Percentiles rank a stretch among this genome's conserved stretches.
Conservation (phyloP, 2,113 vertebrate species). For the Hippocampus abdominalis region DNA sequence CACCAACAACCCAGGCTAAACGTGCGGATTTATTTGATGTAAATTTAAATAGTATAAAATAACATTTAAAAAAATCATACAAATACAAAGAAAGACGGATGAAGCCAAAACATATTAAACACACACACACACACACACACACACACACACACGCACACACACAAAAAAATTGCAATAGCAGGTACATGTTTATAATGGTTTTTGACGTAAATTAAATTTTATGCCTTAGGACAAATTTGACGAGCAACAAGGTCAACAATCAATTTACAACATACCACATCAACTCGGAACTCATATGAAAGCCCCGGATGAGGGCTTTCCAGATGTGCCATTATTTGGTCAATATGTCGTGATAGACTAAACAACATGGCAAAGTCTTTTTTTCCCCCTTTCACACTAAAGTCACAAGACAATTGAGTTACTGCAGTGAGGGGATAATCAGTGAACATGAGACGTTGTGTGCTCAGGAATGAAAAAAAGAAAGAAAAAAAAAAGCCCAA, state of each 20-base stretch:
- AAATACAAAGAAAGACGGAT: neutral
- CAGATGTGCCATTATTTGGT: neutral
- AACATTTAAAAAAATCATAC: neutral
- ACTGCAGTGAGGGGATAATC: neutral
- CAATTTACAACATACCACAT: neutral
- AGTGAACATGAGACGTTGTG: neutral
- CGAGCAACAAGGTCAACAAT: neutral
- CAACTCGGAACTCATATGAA: neutral
- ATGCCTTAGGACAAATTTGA: neutral
- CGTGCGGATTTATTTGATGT: too few relatives aligned
- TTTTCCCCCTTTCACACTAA: neutral
- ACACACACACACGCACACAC: too few relatives aligned
- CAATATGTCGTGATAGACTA: neutral
- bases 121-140: neutral
- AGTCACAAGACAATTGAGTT: neutral
- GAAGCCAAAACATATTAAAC: neutral
- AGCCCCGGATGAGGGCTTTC: neutral
- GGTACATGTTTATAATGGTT: too few relatives aligned
- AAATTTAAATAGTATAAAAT: too few relatives aligned
- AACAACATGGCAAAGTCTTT: neutral
- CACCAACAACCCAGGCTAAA: too few relatives aligned
- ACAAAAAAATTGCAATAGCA: too few relatives aligned
- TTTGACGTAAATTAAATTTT: neutral
- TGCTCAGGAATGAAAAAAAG: conserved; percentile 3
- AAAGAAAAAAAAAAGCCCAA: neutral